A percentile compares a stretch with the other conserved stretches of the same genome.
phyloP scores from a whole-genome alignment of 2,888 invertebrate genomes.

The Polylopha cassiicola region DNA sequence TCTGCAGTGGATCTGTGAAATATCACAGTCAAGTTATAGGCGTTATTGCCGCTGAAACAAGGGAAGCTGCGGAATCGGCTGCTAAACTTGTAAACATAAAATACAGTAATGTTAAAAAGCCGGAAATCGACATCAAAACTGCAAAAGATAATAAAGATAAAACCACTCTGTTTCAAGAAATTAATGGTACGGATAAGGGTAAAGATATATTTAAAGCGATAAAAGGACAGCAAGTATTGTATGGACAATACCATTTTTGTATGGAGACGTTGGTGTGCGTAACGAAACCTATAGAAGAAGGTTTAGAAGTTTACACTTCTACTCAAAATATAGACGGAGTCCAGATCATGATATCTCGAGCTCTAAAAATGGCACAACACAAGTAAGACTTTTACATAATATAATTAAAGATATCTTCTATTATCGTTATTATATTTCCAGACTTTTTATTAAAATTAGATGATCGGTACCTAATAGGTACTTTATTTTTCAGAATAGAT shows the following conservation, averaged over 20 bases:
- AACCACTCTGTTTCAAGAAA: constrained; percentile 24
- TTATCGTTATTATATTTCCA: too few species aligned
- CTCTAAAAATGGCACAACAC: constrained; percentile 74
- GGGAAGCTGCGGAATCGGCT: constrained; percentile 72
- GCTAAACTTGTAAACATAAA: constrained; percentile 73
- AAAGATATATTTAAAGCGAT: constrained; percentile 55
- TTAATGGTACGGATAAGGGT: constrained; percentile 43
- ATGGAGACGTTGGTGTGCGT: constrained; percentile 83
- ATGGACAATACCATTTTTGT: constrained; percentile 82
- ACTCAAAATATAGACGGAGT: constrained; percentile 78
- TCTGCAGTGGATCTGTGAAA: constrained; percentile 39
- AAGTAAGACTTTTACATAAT: constrained; percentile 50
- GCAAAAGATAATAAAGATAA: constrained; percentile 34
- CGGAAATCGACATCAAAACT: constrained; percentile 40
- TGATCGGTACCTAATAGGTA: constrained; percentile 9
- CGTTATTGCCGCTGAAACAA: constrained; percentile 76
- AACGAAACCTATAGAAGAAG: constrained; percentile 82
- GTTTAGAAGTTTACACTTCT: constrained; percentile 78
- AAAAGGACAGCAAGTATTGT: constrained; percentile 69
- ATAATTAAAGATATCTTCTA: not conserved
- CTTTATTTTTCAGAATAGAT: constrained; percentile 82
- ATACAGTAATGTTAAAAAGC: constrained; percentile 58
- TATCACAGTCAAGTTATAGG: constrained; percentile 49
- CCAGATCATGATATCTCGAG: constrained; percentile 73
- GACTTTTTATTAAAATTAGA: not conserved